These are phyloP conservation scores for Phengaris alcon DNA, from an alignment of 2,888 invertebrate species.

Conservation along the genomic window DNA sequence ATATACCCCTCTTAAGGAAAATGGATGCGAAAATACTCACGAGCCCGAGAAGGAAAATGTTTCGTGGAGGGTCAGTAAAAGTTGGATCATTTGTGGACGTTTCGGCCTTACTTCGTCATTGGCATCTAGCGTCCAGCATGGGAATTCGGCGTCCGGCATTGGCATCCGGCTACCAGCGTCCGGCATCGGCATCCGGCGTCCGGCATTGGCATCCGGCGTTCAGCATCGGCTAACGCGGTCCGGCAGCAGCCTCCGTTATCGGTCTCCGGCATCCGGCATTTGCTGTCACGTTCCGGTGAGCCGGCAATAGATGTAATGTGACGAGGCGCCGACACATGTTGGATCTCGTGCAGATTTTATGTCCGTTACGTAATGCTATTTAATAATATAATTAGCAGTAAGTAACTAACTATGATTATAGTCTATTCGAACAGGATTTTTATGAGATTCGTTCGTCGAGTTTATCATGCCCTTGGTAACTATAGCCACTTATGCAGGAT, in stretches of 20 bases:
- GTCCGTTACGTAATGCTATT: not conserved
- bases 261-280: not conserved
- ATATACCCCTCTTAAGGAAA: slow-evolving; percentile 11
- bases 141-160: not conserved
- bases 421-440: too few relatives aligned
- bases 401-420: too few relatives aligned
- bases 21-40: slow-evolving; percentile 5
- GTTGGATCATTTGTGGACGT: not conserved
- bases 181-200: not conserved
- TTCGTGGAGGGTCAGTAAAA: not conserved
- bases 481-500: too few relatives aligned
- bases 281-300: too few relatives aligned
- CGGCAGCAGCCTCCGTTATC: not conserved
- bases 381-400: not conserved
- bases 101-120: not conserved
- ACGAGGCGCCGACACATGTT: not conserved
- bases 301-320: too few relatives aligned
- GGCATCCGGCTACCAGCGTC: not conserved
- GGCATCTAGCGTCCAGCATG: not conserved
- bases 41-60: not conserved
- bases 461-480: too few relatives aligned
- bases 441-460: too few relatives aligned
- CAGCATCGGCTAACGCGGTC: not conserved
- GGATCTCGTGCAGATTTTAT: not conserved
- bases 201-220: not conserved